phyloP scores from a whole-genome alignment of 2,797 vertebrate species.

The Xiphorhynchus erythropygius region DNA sequence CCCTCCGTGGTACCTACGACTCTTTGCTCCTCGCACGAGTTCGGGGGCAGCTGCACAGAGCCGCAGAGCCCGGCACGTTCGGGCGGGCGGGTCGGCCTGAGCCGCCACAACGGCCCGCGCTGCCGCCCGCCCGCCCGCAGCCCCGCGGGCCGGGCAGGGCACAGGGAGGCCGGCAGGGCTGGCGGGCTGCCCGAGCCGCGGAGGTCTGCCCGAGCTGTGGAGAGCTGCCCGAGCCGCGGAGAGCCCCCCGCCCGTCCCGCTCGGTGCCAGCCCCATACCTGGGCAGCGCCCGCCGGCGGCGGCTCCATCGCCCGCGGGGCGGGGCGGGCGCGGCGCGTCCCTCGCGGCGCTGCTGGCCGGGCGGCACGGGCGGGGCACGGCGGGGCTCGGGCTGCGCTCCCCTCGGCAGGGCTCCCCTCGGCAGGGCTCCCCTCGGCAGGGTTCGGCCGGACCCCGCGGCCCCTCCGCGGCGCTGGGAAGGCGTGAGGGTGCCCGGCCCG shows the following conservation, averaged over 20 bases:
- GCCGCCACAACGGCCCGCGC: background rate
- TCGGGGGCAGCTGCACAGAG: background rate
- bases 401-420: too few species aligned
- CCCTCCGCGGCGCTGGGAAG: too few species aligned
- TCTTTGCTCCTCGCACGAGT: background rate
- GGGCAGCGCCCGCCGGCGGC: background rate
- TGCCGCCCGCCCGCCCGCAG: fast-evolving
- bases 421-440: background rate
- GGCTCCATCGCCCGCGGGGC: background rate
- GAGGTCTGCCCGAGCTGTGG: too few species aligned
- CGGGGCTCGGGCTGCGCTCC: background rate
- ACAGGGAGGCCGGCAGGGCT: too few species aligned
- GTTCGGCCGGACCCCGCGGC: background rate
- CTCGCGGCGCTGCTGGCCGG: background rate
- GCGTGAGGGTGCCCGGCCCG: too few species aligned
- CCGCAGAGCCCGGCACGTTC: background rate
- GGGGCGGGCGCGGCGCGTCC: background rate
- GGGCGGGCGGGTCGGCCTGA: background rate
- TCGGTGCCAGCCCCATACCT: background rate
- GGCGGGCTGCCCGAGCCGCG: too few species aligned
- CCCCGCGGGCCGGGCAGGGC: background rate
- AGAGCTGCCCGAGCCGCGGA: background rate
- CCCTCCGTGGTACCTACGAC: fast-evolving
- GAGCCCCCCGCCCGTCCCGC: background rate
- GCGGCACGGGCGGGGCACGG: background rate